phyloP scores from a whole-genome alignment of 2,888 invertebrate species.

The Octodonta nipae region DNA sequence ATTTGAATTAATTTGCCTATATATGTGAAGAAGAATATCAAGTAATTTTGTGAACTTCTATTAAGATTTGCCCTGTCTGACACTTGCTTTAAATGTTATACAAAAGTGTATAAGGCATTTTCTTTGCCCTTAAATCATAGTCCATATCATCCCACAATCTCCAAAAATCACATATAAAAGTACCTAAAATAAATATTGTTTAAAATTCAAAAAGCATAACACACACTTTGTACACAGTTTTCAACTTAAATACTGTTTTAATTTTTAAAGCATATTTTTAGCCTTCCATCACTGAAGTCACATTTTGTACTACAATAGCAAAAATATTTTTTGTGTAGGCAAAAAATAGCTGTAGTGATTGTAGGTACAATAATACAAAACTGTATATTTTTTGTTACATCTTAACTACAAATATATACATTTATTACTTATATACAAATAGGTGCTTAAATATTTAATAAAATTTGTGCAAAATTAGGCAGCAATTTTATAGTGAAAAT shows the following conservation, averaged over 20 bases:
- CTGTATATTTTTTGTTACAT: too few species aligned
- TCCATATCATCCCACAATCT: not conserved
- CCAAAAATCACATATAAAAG: slow-evolving; percentile 2
- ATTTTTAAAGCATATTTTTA: slow-evolving; percentile 8
- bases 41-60: too few species aligned
- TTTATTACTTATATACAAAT: too few species aligned
- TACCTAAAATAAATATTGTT: slow-evolving; percentile 13
- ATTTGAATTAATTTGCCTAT: too few species aligned
- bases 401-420: too few species aligned
- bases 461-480: too few species aligned
- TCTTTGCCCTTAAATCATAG: too few species aligned
- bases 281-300: slow-evolving; percentile 4
- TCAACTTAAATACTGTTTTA: slow-evolving; percentile 15
- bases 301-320: slow-evolving; percentile 23
- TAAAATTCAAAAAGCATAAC: slow-evolving; percentile 11
- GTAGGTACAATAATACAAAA: slow-evolving; percentile 24
- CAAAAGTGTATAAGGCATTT: not conserved
- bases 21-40: too few species aligned
- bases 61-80: too few species aligned
- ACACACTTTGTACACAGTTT: slow-evolving; percentile 11
- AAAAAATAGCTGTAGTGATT: slow-evolving; percentile 16
- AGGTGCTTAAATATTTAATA: too few species aligned
- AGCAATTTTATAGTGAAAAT: too few species aligned
- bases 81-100: too few species aligned
- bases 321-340: slow-evolving; percentile 20